A percentile compares a stretch with the other conserved stretches of the same genome.
Conservation (phyloP, 2,888 invertebrate genomes). For the Noctua janthe region DNA sequence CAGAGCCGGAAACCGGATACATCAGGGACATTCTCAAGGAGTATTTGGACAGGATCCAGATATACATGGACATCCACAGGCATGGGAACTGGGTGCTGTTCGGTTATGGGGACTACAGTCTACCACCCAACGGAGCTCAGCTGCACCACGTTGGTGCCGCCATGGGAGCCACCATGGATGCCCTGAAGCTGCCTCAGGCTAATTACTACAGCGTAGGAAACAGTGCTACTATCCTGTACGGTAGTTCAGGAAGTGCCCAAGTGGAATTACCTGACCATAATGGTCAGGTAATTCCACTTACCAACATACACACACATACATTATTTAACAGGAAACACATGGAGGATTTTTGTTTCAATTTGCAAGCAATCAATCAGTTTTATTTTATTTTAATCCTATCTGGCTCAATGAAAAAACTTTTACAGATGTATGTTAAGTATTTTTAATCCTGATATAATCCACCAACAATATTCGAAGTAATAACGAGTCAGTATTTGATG, state of each 20-base stretch:
- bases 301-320: too few species aligned
- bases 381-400: background rate
- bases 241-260: conserved; percentile 77
- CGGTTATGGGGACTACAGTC: conserved; percentile 70
- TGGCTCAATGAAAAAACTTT: background rate
- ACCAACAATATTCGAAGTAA: conserved; percentile 4
- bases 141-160: conserved; percentile 74
- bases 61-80: conserved; percentile 93
- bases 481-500: conserved; percentile 16
- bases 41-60: conserved; percentile 84
- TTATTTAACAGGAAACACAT: background rate
- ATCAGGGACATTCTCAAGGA: conserved; percentile 90
- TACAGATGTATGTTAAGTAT: background rate
- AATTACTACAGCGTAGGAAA: conserved; percentile 77
- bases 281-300: conserved; percentile 52
- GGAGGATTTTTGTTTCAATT: background rate
- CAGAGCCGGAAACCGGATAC: conserved; percentile 91
- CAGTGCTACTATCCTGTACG: conserved; percentile 74
- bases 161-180: conserved; percentile 79
- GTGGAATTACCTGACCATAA: too few species aligned
- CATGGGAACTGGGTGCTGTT: conserved; percentile 90
- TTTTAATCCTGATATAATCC: conserved; percentile 13
- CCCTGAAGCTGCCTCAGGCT: conserved; percentile 70
- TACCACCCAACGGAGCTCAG: conserved; percentile 73
- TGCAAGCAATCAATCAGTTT: background rate